phyloP scores from a whole-genome alignment of 1,140 invertebrate species.

The Hesperophylax magnus region DNA sequence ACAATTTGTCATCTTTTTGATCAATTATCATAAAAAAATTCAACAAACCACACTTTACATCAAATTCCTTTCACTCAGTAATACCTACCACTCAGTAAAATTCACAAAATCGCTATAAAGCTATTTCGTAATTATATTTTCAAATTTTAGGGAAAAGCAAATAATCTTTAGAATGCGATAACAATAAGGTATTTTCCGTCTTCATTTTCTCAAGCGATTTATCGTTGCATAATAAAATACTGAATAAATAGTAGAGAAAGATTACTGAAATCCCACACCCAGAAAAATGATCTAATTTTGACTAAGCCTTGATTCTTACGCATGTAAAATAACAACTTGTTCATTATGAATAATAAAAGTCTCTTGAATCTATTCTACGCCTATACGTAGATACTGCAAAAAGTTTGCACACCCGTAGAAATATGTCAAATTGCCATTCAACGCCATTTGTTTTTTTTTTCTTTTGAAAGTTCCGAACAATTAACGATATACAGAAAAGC shows the following conservation, averaged over 20 bases:
- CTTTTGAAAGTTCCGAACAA: too few species aligned
- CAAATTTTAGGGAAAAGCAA: constrained; percentile 1
- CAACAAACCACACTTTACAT: constrained; percentile 6
- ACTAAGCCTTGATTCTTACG: not conserved
- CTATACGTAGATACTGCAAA: too few species aligned
- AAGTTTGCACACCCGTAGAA: too few species aligned
- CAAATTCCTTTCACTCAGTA: too few species aligned
- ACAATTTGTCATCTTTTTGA: not conserved
- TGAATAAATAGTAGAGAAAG: constrained; percentile 35
- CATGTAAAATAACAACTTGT: not conserved
- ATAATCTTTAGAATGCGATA: constrained; percentile 43
- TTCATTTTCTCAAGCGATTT: not conserved
- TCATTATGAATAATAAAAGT: too few species aligned
- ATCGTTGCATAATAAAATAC: constrained; percentile 34
- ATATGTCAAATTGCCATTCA: too few species aligned
- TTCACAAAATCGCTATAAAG: not conserved
- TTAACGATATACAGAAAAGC: too few species aligned
- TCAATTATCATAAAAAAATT: not conserved
- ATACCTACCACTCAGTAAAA: not conserved
- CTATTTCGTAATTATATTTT: constrained; percentile 23
- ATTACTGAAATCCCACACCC: not conserved
- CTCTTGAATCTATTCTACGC: too few species aligned
- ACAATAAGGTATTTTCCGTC: constrained; percentile 9
- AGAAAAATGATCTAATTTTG: constrained; percentile 16
- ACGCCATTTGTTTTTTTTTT: too few species aligned